Base-by-base conservation (phyloP, 2,888 invertebrate genomes). In the Orthonychiurus folsomi region DNA sequence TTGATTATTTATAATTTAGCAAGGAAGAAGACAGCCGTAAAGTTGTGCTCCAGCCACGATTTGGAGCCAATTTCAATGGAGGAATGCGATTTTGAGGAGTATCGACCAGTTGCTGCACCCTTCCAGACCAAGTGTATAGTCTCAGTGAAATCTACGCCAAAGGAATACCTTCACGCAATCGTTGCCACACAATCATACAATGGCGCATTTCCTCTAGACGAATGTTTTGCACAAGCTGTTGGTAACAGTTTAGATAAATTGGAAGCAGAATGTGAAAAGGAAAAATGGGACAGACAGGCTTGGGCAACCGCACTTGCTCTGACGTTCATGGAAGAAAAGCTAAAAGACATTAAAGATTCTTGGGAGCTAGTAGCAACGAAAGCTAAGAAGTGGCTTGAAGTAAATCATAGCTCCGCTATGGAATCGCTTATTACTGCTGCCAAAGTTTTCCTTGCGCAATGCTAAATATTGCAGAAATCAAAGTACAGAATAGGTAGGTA, bases 361-460 rank as follows among this genome's bases (percentile, higher is more conserved):
- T 73, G 73, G 73, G 69, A 69, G 23, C 52, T 73, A 50, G 62
- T 71, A 5, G 69, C 63, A 3, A 52, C 23, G 25, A 73, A 73
- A 59, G 69, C 69, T 0, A 58, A 56, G 50, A 69, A 69, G 37
- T 73, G 73, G 73, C 48, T 73, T 12, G 47, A 27, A 5, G 65
- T 60, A 50, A 52, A 52, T 23, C 21, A 52, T 52, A 15, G 9
- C 5, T 5, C 9, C 15, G 37, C 5, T 9, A 37, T 37, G 5
- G 37, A 37, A 9, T 9, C 5, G 37, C 15, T 37, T 5, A 9
- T 37, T 5, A 15, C 37, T 9, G 15, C 37, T 37, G 37, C 37
- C 15, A 37, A 5, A 9, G 37, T 9, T 9, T 37, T 37, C 15
- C 37, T 37, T n/a, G n/a, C n/a, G n/a, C n/a, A n/a, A n/a, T n/a